Base-by-base conservation (phyloP, 2,888 invertebrate species). In the Pediacus dermestoides region DNA sequence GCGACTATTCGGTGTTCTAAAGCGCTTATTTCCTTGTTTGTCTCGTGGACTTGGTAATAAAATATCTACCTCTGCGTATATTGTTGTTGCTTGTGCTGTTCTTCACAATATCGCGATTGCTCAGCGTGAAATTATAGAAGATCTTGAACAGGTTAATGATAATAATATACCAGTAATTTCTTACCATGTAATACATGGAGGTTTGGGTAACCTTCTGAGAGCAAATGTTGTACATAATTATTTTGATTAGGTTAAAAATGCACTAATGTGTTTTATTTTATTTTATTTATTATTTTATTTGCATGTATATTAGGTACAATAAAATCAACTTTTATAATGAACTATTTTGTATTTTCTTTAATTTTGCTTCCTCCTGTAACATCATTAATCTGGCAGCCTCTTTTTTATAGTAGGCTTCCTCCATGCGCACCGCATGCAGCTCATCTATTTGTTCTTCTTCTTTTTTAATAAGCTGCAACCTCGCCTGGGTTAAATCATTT, bases 331-430 rank as follows among this genome's bases (percentile, higher is more conserved):
- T n/a, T n/a, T n/a, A n/a, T n/a, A n/a, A n/a, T n/a, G n/a, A n/a
- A n/a, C n/a, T n/a, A 7, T 6, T 26, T 7, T 26, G 7, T n/a
- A 8, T 7, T 7, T 23, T 33, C 2, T 23, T 8, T 1, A 37
- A 12, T 3, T 37, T 37, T 26, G 16, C 11, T 31, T 37, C 18
- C 25, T 37, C 31, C 37, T 37, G 37, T 8, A 37, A 30, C 37
- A 37, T 31, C 16, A 25, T 15, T 13, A 37, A 16, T 27, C 34
- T 28, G 16, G 34, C 26, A 13, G 34, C 16, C 26, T 34, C 34
- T 27, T 12, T 34, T 25, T 12, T 34, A 12, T 21, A 34, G 15
- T 8, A 8, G 7, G 34, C 34, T 25, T 34, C 34, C n/a, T 34
- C 34, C 15, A 34, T 12, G 6, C 16, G 13, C 6, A 34, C 2